Conservation (phyloP, 2,797 vertebrate species). For the Hoplostethus atlanticus region DNA sequence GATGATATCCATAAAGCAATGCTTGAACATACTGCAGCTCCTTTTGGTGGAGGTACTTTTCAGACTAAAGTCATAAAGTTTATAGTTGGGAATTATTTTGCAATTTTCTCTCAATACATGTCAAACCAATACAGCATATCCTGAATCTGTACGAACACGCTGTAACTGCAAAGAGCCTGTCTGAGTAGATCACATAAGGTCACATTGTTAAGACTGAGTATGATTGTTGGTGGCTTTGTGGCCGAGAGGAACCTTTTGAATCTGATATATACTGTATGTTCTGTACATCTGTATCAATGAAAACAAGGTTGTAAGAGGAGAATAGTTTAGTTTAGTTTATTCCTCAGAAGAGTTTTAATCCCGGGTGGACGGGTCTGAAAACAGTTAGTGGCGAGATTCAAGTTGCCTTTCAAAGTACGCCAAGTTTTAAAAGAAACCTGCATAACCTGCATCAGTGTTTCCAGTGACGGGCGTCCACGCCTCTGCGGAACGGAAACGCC, state of each 20-base stretch:
- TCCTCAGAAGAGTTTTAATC: slow-evolving; percentile 23
- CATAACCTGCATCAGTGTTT: not conserved
- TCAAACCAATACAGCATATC: not conserved
- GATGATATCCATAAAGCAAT: slow-evolving; percentile 7
- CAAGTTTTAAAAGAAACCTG: not conserved
- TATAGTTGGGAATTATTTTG: slow-evolving; percentile 19
- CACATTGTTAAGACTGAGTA: slow-evolving; percentile 9
- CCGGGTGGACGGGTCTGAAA: slow-evolving; percentile 17
- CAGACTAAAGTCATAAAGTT: slow-evolving; percentile 2
- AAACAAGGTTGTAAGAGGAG: slow-evolving; percentile 33
- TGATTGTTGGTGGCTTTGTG: slow-evolving; percentile 42
- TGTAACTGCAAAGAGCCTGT: not conserved
- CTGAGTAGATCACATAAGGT: not conserved
- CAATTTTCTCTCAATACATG: slow-evolving; percentile 5
- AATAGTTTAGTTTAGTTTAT: slow-evolving; percentile 32
- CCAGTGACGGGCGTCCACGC: not conserved
- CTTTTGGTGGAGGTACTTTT: slow-evolving; percentile 10
- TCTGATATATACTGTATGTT: slow-evolving; percentile 29
- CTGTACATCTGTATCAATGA: slow-evolving; percentile 28
- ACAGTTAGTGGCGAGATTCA: slow-evolving; percentile 15
- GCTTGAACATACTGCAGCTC: not conserved
- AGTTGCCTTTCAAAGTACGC: slow-evolving; percentile 10
- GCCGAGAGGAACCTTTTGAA: slow-evolving; percentile 38
- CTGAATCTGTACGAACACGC: too few relatives aligned
- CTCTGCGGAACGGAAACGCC: not conserved